Evolutionary conservation across 2,888 invertebrate genomes (phyloP).

Genomic region (Cryptus viduatorius): DNA sequence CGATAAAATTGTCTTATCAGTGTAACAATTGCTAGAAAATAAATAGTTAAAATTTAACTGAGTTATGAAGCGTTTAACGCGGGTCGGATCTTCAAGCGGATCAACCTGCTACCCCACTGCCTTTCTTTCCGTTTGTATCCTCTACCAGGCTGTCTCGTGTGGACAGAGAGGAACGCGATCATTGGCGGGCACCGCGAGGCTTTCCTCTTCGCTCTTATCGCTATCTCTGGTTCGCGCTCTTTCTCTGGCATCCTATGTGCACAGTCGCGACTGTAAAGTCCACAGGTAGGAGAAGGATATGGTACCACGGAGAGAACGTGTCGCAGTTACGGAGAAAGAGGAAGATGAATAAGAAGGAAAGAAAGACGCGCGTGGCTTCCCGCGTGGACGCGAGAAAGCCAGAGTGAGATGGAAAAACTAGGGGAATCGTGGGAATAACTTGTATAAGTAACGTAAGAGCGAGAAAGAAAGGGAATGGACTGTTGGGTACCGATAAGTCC

Average conservation of each 20-base stretch:
- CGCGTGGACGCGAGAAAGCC: constrained; percentile 23
- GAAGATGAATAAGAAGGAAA: constrained; percentile 28
- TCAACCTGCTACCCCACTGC: constrained; percentile 51
- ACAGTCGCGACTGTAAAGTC: neutral
- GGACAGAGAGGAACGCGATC: constrained; percentile 26
- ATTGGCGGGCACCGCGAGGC: neutral
- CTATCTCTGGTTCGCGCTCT: neutral
- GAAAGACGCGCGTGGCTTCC: constrained; percentile 53
- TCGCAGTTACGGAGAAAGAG: constrained; percentile 24
- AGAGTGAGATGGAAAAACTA: neutral
- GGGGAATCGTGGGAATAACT: constrained; percentile 22
- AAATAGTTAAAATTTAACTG: neutral
- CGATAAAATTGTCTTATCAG: neutral
- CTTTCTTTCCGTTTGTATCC: constrained; percentile 27
- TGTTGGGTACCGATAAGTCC: constrained; percentile 18
- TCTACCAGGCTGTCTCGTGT: constrained; percentile 1
- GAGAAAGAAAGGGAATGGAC: constrained; percentile 63
- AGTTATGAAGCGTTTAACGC: constrained; percentile 8
- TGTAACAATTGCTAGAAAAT: neutral
- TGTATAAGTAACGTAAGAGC: constrained; percentile 50
- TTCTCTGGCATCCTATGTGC: neutral
- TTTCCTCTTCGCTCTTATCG: constrained; percentile 9
- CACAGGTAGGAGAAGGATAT: constrained; percentile 6
- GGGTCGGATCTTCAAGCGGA: constrained; percentile 28
- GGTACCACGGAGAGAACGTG: neutral